Percentiles rank a stretch among this genome's conserved stretches.
phyloP scores from a whole-genome alignment of 2,113 vertebrate species.

The Grus americana region DNA sequence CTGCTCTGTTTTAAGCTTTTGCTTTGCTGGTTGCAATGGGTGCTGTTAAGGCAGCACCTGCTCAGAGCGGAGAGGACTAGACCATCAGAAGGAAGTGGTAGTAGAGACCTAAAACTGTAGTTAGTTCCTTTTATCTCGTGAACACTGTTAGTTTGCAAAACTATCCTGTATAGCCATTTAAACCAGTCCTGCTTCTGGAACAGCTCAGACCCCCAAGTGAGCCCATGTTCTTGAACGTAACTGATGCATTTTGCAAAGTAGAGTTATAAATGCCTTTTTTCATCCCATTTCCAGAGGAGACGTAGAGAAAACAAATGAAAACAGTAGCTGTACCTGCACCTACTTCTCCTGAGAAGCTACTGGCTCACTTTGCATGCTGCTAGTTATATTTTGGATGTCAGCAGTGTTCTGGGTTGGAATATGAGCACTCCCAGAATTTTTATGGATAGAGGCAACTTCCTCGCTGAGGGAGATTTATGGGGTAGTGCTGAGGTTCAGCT shows the following conservation, averaged over 20 bases:
- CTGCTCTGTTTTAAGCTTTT: not conserved
- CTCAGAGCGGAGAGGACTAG: not conserved
- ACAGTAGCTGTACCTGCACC: not conserved
- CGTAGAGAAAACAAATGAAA: not conserved
- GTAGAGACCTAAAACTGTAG: not conserved
- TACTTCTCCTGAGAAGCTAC: not conserved
- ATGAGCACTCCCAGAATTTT: not conserved
- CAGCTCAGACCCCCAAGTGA: not conserved
- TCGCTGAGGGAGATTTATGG: conserved; percentile 15
- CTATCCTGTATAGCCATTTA: not conserved
- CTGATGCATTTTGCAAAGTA: not conserved
- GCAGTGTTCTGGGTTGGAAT: not conserved
- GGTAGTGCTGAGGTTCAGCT: not conserved
- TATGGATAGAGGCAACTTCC: not conserved
- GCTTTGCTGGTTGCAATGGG: not conserved
- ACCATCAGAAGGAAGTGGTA: not conserved
- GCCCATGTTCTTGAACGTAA: not conserved
- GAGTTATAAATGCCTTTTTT: not conserved
- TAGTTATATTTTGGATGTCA: not conserved
- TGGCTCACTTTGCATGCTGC: not conserved
- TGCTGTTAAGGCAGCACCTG: not conserved
- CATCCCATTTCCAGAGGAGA: not conserved
- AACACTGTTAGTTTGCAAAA: not conserved
- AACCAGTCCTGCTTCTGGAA: not conserved
- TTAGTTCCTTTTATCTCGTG: not conserved